These are phyloP conservation scores for Anthopleura xanthogrammica DNA, from an alignment of 92 coral and sea anemone genomes.

Conservation along the genomic window DNA sequence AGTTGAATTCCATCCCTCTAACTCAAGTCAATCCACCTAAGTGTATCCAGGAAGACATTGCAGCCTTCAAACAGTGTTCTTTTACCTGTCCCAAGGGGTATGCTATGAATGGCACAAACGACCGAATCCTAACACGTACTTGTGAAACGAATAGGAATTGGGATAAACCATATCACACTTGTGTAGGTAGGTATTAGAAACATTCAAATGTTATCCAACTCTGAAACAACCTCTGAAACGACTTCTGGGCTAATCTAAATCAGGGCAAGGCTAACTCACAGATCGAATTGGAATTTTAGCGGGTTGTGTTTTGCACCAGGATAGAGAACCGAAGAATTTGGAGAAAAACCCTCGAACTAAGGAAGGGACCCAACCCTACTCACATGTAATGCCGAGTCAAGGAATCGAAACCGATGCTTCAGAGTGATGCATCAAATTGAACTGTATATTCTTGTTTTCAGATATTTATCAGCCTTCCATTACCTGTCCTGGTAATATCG, in stretches of 20 bases:
- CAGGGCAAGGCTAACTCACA: too few relatives aligned
- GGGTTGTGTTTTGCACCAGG: too few relatives aligned
- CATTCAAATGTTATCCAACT: too few relatives aligned
- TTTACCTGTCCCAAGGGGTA: conserved; percentile 87
- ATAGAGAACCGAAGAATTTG: too few relatives aligned
- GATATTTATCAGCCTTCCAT: conserved; percentile 62
- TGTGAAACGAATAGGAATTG: conserved; percentile 71
- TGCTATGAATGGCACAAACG: conserved; percentile 56
- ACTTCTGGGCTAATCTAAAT: too few relatives aligned
- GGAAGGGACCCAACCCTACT: too few relatives aligned
- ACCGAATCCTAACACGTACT: conserved; percentile 42
- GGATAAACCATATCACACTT: conserved; percentile 65
- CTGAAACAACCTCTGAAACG: too few relatives aligned
- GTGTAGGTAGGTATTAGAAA: conserved; percentile 62
- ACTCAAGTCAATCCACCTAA: conserved; percentile 70
- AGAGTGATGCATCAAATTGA: neutral
- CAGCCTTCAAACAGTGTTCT: conserved; percentile 56
- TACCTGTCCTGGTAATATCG: conserved; percentile 53
- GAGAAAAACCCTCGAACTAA: too few relatives aligned
- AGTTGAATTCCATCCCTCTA: conserved; percentile 84
- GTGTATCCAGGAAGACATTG: conserved; percentile 63
- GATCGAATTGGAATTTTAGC: too few relatives aligned
- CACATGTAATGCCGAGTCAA: too few relatives aligned
- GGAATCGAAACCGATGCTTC: too few relatives aligned
- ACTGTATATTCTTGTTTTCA: neutral